Base-by-base conservation (phyloP, 2,113 vertebrate species). In the Orientallactaga bullata region DNA sequence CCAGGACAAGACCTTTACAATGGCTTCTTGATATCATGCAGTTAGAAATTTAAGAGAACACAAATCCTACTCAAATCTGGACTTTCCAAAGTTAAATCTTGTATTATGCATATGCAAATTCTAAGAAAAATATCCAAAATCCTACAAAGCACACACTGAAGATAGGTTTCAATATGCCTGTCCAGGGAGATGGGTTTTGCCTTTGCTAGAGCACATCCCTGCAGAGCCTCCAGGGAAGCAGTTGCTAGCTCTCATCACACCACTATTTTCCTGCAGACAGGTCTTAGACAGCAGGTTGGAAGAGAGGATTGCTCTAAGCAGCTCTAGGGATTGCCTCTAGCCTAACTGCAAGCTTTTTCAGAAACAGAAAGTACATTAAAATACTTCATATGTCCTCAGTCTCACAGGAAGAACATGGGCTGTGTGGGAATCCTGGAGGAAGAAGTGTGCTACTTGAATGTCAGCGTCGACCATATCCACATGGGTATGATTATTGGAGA, bases 281-380 rank as follows among this genome's bases (percentile, higher is more conserved):
- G 47, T 2, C 47, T 77, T 86, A 80, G 32, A 68, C 68, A 76
- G 55, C 3, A 28, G 51, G 21, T 26, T 82, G 39, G 58, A 87
- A 86, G 60, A 60, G 18, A 77, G 77, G 60, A 91, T 92, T 93
- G 73, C 55, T 81, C 83, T n/a, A 15, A 63, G 47, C 78, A 90
- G 65, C 63, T 47, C 39, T 84, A 80, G 69, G 60, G 51, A 74
- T 85, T 82, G 82, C 78, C 85, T 90, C 39, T 60, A 92, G 60
- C 69, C 74, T 86, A 42, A 39, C 60, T 74, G 24, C 42, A 63
- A 82, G 51, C 30, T 30, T 81, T 89, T 92, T 81, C 15, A 0
- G 28, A 88, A 76, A 81, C 87, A 72, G 37, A 84, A 55, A 82
- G 37, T 76, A 69, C 8, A 77, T 95, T 91, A 89, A 87, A 88